Evolutionary conservation across 1,140 invertebrate genomes (phyloP).

Genomic region (Drosophila micromelanica): DNA sequence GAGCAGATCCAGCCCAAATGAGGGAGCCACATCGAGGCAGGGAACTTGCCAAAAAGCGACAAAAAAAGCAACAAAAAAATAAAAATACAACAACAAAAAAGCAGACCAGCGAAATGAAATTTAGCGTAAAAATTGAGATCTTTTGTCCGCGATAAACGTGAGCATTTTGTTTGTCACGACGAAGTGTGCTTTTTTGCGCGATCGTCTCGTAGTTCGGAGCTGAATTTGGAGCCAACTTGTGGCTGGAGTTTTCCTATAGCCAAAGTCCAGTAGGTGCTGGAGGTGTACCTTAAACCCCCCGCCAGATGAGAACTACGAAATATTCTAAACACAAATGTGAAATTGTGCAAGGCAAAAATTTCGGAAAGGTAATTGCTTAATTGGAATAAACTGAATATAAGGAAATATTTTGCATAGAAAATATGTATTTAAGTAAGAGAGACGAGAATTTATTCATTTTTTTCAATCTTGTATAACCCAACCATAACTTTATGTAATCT

Average conservation of each 20-base stretch:
- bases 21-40: conserved; percentile 18
- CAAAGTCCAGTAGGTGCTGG: neutral
- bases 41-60: conserved; percentile 33
- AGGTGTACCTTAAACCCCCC: neutral
- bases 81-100: conserved; percentile 40
- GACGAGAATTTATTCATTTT: too few relatives aligned
- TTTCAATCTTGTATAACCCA: too few relatives aligned
- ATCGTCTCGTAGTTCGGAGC: conserved; percentile 39
- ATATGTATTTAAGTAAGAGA: too few relatives aligned
- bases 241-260: conserved; percentile 5
- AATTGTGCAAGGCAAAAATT: too few relatives aligned
- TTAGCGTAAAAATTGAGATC: conserved; percentile 81
- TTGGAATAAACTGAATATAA: too few relatives aligned
- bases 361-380: too few relatives aligned
- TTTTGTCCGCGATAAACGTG: conserved; percentile 80
- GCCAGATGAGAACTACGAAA: neutral
- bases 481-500: too few relatives aligned
- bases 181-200: conserved; percentile 81
- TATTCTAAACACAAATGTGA: neutral
- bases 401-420: too few relatives aligned
- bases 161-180: conserved; percentile 82
- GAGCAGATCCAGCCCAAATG: conserved; percentile 55
- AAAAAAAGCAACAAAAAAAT: conserved; percentile 15
- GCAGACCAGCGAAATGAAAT: conserved; percentile 64
- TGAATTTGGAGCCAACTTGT: conserved; percentile 41